Evolutionary conservation across 2,797 vertebrate species (phyloP).

Genomic region (Labeo calbasu): DNA sequence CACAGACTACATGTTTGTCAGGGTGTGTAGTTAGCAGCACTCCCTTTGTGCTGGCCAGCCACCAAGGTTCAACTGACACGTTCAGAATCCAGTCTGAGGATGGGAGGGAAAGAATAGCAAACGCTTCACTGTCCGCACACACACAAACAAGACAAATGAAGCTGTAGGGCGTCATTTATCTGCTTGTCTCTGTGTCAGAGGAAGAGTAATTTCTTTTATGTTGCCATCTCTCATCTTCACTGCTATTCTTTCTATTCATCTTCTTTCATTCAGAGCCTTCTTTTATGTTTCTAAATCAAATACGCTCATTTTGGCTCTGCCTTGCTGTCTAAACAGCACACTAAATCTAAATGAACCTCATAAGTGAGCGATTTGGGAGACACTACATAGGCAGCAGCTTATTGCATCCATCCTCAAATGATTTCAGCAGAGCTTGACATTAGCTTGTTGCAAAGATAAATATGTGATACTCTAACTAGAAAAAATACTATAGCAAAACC

Average conservation of each 20-base stretch:
- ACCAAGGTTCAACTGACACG: constrained; percentile 25
- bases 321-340: background rate
- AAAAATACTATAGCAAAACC: background rate
- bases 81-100: constrained; percentile 8
- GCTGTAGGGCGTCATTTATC: constrained; percentile 4
- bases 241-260: constrained; percentile 17
- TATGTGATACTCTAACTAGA: background rate
- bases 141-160: constrained; percentile 11
- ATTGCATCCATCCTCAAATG: background rate
- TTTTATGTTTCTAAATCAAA: constrained; percentile 14
- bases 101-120: constrained; percentile 16
- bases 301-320: background rate
- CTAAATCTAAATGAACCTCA: constrained; percentile 4
- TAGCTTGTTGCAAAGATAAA: background rate
- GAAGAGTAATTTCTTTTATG: constrained; percentile 4
- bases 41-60: constrained; percentile 34
- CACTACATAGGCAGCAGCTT: background rate
- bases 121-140: background rate
- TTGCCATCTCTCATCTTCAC: constrained; percentile 22
- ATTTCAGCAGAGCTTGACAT: background rate
- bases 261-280: background rate
- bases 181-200: constrained; percentile 3
- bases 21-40: constrained; percentile 30
- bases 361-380: background rate
- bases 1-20: constrained; percentile 31